Conservation (phyloP, 2,888 invertebrate species). For the Monopis laevigella region DNA sequence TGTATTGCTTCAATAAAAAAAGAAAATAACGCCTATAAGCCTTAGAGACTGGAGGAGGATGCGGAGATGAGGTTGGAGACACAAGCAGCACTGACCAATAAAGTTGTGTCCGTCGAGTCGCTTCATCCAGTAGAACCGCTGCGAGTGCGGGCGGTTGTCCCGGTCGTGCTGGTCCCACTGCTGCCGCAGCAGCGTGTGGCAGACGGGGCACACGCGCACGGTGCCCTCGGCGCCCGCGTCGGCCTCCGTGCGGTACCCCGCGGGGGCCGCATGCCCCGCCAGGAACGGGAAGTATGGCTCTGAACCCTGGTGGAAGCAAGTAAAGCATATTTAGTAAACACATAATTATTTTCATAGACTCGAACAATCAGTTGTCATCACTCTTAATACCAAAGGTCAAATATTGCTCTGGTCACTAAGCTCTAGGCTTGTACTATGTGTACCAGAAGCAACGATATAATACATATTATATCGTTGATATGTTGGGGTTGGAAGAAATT, state of each 20-base stretch:
- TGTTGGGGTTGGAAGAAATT: too few relatives aligned
- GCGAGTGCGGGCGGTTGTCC: slow-evolving; percentile 84
- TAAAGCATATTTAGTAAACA: too few relatives aligned
- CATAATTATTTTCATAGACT: too few relatives aligned
- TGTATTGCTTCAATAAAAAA: too few relatives aligned
- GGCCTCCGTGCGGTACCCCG: slow-evolving; percentile 70
- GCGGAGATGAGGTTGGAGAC: not conserved
- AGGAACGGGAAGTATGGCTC: slow-evolving; percentile 93
- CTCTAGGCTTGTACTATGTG: too few relatives aligned
- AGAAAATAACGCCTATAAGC: too few relatives aligned
- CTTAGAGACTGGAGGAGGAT: not conserved
- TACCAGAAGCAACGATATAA: too few relatives aligned
- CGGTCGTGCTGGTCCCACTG: slow-evolving; percentile 94
- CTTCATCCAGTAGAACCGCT: slow-evolving; percentile 93
- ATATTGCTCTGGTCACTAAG: too few relatives aligned
- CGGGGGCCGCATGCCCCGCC: slow-evolving; percentile 87
- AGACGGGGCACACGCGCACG: slow-evolving; percentile 84
- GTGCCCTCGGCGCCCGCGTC: slow-evolving; percentile 50
- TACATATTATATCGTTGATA: too few relatives aligned
- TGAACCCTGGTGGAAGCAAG: too few relatives aligned
- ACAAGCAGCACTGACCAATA: slow-evolving; percentile 58
- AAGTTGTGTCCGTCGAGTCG: slow-evolving; percentile 90
- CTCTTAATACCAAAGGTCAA: too few relatives aligned
- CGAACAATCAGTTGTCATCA: too few relatives aligned
- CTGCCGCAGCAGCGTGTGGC: slow-evolving; percentile 85